Evolutionary conservation across 1,140 invertebrate species (phyloP), one percentile per base, ranked within the genome.

Genomic region (Asbolus verrucosus): DNA sequence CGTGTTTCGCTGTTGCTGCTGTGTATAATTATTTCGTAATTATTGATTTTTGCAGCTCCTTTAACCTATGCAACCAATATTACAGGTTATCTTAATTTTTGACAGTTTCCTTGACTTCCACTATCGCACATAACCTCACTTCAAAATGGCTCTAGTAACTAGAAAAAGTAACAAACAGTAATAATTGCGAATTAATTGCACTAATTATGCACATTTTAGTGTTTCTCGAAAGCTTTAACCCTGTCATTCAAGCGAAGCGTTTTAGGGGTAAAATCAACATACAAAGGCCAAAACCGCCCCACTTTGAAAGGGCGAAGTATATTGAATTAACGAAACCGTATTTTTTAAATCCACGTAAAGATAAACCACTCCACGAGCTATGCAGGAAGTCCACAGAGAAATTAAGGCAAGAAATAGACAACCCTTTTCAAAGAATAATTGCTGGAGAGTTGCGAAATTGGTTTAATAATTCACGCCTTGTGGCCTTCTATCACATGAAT

Each of bases 211-310:
- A n/a, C n/a, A n/a, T 78, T 69, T 71, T 33, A 78, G 76, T 54
- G 8, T 69, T 75, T 4, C 71, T 71, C 14, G 60, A 74, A 31
- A 14, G 41, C 5, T 11, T 69, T n/a, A 68, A 33, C n/a, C 72
- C 72, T 3, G 30, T 76, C 9, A 33, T 72, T 11, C 85, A 89
- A 69, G 84, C 86, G 9, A 87, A 87, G 76, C 83, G 91, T 71
- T 91, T 86, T 76, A 83, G 87, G 14, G 85, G 86, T 0, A 92
- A 91, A 81, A 90, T 93, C 21, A 92, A 93, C 77, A 87, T 93
- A 41, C 88, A 91, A 78, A 88, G 84, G 69, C 92, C 91, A 0
- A 85, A 84, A 79, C 81, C 84, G 59, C 87, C 88, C 13, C 88
- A 91, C 79, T 91, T 86, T 76, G 83, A 86, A 69, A 86, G 86